Evolutionary conservation across 2,888 invertebrate genomes (phyloP).

Genomic region (Disparrhopalites patrizii): DNA sequence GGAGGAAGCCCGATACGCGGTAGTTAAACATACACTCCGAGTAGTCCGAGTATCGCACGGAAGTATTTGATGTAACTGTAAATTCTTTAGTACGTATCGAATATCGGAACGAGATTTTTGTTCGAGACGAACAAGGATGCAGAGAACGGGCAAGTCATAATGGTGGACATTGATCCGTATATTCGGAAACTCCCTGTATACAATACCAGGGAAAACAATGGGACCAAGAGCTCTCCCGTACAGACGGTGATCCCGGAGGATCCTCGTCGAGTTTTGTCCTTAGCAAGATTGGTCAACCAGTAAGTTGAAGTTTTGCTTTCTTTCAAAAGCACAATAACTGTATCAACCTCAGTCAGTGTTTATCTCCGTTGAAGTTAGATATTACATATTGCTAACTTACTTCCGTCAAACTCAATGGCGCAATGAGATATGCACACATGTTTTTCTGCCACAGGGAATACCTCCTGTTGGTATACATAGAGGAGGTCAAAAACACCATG

Average conservation of each 20-base stretch:
- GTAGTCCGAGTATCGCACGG: no score
- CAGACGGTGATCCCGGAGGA: background rate
- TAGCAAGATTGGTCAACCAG: background rate
- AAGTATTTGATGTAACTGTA: no score
- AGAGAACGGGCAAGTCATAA: background rate
- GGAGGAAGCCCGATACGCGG: background rate
- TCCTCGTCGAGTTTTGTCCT: background rate
- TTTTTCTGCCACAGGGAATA: constrained; percentile 54
- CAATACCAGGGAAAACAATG: background rate
- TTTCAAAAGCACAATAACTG: no score
- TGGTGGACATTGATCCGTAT: background rate
- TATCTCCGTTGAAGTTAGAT: no score
- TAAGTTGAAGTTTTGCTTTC: no score
- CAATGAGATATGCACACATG: no score
- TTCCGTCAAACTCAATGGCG: no score
- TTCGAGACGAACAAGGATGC: constrained; percentile 16
- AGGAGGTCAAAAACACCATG: constrained; percentile 64
- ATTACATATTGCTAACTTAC: no score
- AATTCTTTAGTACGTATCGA: constrained; percentile 6
- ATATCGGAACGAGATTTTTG: background rate
- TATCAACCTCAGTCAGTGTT: no score
- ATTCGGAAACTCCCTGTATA: background rate
- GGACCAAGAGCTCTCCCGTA: background rate
- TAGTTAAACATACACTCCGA: no score
- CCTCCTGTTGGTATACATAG: constrained; percentile 79